Evolutionary conservation across 2,797 vertebrate genomes (phyloP).

Genomic region (Hemibagrus guttatus): DNA sequence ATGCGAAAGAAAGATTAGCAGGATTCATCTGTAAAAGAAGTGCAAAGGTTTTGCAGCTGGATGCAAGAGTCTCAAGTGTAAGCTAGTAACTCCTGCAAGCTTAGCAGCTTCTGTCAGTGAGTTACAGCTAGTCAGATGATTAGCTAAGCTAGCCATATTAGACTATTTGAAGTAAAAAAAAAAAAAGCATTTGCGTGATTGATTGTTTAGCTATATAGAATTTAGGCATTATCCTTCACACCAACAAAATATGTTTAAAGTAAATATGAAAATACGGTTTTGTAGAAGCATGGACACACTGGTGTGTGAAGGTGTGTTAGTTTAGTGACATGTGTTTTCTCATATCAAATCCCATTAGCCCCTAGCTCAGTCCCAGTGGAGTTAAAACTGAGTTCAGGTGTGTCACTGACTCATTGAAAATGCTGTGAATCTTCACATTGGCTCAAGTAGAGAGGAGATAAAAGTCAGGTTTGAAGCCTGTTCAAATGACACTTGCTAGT

Average conservation of each 20-base stretch:
- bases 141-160: too few species aligned
- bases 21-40: neutral
- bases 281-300: neutral
- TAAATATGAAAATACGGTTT: too few species aligned
- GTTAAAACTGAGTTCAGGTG: neutral
- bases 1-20: neutral
- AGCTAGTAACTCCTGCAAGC: too few species aligned
- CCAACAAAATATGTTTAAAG: too few species aligned
- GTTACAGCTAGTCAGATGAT: too few species aligned
- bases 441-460: neutral
- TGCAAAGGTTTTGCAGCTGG: neutral
- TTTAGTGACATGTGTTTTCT: neutral
- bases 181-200: too few species aligned
- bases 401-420: neutral
- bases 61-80: too few species aligned
- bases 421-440: neutral
- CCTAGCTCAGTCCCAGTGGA: neutral
- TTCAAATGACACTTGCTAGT: neutral
- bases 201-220: too few species aligned
- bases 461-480: neutral
- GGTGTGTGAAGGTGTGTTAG: neutral
- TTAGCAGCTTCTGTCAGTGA: too few species aligned
- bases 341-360: too few species aligned
- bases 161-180: too few species aligned
- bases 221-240: too few species aligned